Conservation (phyloP, 2,888 invertebrate species). For the Galeruca laticollis region DNA sequence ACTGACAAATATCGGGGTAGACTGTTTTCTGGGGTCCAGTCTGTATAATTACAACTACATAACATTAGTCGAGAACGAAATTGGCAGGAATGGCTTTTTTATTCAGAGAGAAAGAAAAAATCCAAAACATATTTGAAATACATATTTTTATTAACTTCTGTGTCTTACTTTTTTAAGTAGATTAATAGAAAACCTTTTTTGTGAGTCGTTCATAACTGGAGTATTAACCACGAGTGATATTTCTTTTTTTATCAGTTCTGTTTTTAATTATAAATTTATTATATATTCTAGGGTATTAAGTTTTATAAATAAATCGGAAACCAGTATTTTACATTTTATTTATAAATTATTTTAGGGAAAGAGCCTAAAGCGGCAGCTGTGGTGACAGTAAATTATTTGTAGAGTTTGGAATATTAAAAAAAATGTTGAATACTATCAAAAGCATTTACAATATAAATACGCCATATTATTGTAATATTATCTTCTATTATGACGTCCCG, state of each 20-base stretch:
- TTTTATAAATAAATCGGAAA: constrained; percentile 55
- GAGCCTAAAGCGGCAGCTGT: constrained; percentile 56
- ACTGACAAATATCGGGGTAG: no score
- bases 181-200: constrained; percentile 7
- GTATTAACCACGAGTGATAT: constrained; percentile 64
- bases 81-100: no score
- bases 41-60: no score
- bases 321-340: constrained; percentile 67
- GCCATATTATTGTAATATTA: no score
- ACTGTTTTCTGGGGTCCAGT: no score
- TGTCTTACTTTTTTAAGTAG: background rate
- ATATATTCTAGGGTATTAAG: constrained; percentile 48
- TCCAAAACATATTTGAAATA: background rate
- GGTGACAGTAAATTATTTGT: constrained; percentile 26
- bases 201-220: constrained; percentile 29
- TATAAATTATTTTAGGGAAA: constrained; percentile 44
- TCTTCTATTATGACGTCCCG: no score
- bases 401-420: constrained; percentile 10
- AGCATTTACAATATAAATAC: background rate
- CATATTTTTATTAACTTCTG: background rate
- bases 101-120: background rate
- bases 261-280: constrained; percentile 47
- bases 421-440: background rate
- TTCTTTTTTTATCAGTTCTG: constrained; percentile 55
- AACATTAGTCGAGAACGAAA: no score